Evolutionary conservation across 2,113 vertebrate genomes (phyloP).

Genomic region (Gnathonemus echidnorhynchus): DNA sequence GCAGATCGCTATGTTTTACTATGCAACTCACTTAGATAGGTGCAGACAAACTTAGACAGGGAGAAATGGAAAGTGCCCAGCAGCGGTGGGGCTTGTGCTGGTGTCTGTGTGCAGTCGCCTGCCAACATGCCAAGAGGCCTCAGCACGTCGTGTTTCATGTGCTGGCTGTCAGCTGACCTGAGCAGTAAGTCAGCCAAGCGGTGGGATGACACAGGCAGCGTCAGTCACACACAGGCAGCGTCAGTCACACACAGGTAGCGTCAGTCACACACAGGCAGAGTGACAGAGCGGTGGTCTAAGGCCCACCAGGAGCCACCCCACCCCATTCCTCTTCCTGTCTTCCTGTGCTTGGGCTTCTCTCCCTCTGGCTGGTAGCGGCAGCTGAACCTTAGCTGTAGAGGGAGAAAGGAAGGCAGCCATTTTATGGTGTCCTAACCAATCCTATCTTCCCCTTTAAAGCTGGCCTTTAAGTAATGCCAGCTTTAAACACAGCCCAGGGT

Average conservation of each 20-base stretch:
- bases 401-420: not conserved
- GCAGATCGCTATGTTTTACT: not conserved
- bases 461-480: not conserved
- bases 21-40: not conserved
- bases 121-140: not conserved
- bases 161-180: not conserved
- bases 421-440: not conserved
- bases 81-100: not conserved
- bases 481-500: not conserved
- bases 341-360: not conserved
- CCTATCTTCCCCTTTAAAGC: not conserved
- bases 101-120: not conserved
- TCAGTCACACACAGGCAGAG: not conserved
- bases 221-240: not conserved
- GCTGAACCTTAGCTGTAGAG: not conserved
- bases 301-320: not conserved
- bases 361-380: not conserved
- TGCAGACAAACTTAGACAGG: not conserved
- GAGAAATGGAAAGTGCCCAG: not conserved
- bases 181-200: not conserved
- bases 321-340: not conserved
- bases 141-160: not conserved
- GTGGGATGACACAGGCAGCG: not conserved
- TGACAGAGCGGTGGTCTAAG: not conserved
- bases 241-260: not conserved